These are phyloP conservation scores for Mus spretus DNA, from an alignment of 2,797 vertebrate genomes.

Conservation along the genomic window DNA sequence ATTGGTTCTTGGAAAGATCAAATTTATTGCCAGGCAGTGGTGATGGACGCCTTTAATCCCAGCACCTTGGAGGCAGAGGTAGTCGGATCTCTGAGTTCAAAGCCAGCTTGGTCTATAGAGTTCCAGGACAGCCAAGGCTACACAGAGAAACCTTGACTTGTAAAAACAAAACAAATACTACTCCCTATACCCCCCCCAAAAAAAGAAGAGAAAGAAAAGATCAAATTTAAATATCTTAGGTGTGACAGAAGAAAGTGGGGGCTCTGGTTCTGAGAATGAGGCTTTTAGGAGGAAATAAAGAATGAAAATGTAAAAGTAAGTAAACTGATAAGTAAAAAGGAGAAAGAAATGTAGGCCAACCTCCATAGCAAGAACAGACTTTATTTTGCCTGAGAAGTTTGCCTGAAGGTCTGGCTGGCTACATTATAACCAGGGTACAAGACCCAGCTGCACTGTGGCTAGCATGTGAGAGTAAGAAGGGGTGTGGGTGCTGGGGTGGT, in stretches of 20 bases:
- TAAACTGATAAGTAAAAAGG: background rate
- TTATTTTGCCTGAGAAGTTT: background rate
- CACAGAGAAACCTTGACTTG: background rate
- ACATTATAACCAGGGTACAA: too few relatives aligned
- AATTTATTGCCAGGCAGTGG: background rate
- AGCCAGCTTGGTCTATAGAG: background rate
- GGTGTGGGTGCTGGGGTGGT: too few relatives aligned
- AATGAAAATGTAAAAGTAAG: background rate
- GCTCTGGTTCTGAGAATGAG: background rate
- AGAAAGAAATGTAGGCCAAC: background rate
- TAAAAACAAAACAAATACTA: background rate
- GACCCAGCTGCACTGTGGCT: background rate
- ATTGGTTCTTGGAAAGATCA: background rate
- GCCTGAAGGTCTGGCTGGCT: background rate
- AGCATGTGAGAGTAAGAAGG: background rate
- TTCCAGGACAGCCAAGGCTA: background rate
- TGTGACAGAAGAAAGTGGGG: too few relatives aligned
- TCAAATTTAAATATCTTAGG: background rate
- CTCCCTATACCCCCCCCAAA: background rate
- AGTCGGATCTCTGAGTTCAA: background rate
- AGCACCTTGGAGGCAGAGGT: background rate
- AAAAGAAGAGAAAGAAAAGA: background rate
- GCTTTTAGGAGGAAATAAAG: background rate
- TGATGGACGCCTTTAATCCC: background rate
- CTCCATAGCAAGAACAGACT: background rate